These are phyloP conservation scores for Megaceryle alcyon DNA, from an alignment of 2,797 vertebrate genomes.

Conservation along the genomic window DNA sequence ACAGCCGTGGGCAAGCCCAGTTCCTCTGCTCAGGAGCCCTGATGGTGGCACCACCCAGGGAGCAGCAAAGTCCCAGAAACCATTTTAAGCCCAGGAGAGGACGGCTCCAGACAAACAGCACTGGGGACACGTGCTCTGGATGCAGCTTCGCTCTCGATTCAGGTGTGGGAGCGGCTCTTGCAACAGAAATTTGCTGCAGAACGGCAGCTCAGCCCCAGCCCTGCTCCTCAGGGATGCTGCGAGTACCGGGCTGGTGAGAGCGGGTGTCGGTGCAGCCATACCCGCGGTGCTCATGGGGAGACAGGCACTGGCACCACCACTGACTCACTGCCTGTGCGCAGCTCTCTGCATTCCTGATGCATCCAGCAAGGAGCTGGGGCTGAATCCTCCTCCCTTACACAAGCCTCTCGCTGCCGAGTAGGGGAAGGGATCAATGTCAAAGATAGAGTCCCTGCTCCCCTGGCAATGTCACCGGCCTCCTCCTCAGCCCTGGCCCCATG, in stretches of 20 bases:
- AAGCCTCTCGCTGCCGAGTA: accelerated
- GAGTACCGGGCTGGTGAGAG: not conserved
- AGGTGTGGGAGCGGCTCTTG: accelerated
- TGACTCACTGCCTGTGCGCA: not conserved
- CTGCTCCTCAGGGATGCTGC: not conserved
- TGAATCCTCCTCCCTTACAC: not conserved
- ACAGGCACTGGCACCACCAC: not conserved
- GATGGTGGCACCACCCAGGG: not conserved
- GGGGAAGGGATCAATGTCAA: accelerated
- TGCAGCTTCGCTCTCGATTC: accelerated
- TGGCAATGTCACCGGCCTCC: accelerated
- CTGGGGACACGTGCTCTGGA: accelerated
- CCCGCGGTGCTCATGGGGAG: not conserved
- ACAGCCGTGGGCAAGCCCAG: accelerated
- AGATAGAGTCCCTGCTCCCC: not conserved
- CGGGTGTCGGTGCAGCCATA: accelerated
- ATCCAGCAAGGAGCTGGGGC: not conserved
- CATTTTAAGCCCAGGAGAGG: not conserved
- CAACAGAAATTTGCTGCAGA: not conserved
- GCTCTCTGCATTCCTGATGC: not conserved
- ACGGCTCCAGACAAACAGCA: not conserved
- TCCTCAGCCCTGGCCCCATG: not conserved
- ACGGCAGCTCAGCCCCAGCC: not conserved
- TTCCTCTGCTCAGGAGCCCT: not conserved
- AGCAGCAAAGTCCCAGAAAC: not conserved